These are phyloP conservation scores for Ommatoiulus sabulosus DNA, from an alignment of 2,888 invertebrate species.

Conservation along the genomic window DNA sequence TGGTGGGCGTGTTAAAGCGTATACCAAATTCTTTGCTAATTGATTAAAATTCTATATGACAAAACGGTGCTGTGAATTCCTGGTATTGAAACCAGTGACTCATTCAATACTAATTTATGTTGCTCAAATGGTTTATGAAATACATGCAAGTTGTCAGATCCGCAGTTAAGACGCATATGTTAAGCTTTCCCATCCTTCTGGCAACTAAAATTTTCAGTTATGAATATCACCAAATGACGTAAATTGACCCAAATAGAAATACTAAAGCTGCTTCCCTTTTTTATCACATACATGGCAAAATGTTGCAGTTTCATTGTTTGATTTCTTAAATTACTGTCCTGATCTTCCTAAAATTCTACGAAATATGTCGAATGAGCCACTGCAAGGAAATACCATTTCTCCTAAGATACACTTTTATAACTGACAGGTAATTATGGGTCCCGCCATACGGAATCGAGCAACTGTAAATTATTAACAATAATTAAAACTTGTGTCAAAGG, in stretches of 20 bases:
- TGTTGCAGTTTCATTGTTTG: neutral
- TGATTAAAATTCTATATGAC: neutral
- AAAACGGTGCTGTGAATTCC: neutral
- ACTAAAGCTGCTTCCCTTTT: too few species aligned
- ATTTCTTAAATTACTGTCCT: neutral
- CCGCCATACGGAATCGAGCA: neutral
- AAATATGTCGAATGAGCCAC: neutral
- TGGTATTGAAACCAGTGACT: neutral
- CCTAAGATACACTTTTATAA: neutral
- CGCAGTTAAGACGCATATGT: too few species aligned
- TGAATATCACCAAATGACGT: too few species aligned
- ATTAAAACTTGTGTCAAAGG: neutral
- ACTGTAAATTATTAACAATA: neutral
- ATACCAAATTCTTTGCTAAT: neutral
- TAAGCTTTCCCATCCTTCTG: too few species aligned
- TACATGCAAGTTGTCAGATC: neutral
- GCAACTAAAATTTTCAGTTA: too few species aligned
- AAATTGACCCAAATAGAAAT: too few species aligned
- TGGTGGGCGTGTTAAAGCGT: constrained; percentile 9
- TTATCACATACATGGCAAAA: too few species aligned
- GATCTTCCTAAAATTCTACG: too few species aligned
- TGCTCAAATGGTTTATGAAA: neutral
- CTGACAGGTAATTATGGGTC: neutral
- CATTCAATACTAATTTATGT: neutral
- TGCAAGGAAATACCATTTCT: neutral